Base-by-base conservation (phyloP, 2,888 invertebrate species). In the Drosophila meridiana region DNA sequence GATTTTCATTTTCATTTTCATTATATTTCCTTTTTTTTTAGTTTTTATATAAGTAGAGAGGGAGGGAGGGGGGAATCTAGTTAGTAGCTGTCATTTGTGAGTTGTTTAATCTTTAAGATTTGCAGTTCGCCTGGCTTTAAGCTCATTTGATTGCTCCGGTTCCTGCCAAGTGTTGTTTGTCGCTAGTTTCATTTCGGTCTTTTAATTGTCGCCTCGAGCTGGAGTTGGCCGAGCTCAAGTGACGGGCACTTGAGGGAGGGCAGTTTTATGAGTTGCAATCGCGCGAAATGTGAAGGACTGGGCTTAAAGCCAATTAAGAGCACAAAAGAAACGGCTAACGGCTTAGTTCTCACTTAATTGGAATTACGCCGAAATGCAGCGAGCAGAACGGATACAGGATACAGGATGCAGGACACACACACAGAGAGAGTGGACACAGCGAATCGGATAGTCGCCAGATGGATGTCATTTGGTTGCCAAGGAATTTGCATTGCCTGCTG, bases 341-440 rank as follows among this genome's bases (percentile, higher is more conserved):
- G 77, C 74, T 85, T 89, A 85, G 84, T 85, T 89, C 87, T 73
- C 80, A 82, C 85, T 85, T 86, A 85, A 89, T 88, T 86, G 86
- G 88, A 80, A 82, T 89, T 82, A 87, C 80, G 88, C 50, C 57
- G 68, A 57, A 76, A 67, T 62, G 59, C 42, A 60, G 48, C 45
- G 47, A 20, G 8, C 50, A 13, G 48, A 14, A 30, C 48, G 47
- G 13, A 47, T 30, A 63, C 48, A 64, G 52, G 53, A 63, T 9
- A 20, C 38, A 4, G 48, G 48, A 14, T 4, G 30, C n/a, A 11
- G 56, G 38, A 32, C 7, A 32, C 7, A 47, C 28, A 2, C 20
- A 20, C 20, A 20, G 20, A 20, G 20, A 1, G 50, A 52, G 26
- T 26, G 50, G 28, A n/a, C 11, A 43, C 52, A 34, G 38, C 42